phyloP scores from a whole-genome alignment of 2,797 vertebrate genomes.

The Sebastes elongatus region DNA sequence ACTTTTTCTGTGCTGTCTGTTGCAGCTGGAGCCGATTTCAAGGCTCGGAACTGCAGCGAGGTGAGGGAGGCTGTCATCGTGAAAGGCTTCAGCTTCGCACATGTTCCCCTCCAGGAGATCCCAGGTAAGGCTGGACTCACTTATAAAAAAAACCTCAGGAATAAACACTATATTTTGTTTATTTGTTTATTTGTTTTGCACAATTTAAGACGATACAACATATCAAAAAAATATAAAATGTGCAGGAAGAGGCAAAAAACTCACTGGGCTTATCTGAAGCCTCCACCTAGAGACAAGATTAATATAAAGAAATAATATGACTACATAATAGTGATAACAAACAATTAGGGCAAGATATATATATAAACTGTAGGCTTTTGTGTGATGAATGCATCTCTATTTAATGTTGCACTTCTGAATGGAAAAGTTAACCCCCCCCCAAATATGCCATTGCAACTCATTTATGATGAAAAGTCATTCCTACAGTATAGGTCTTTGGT shows the following conservation, averaged over 20 bases:
- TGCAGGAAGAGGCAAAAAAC: no score
- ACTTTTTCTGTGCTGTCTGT: conserved; percentile 79
- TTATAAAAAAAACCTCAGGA: not conserved
- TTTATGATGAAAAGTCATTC: conserved; percentile 2
- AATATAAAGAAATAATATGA: no score
- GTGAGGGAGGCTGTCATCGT: conserved; percentile 87
- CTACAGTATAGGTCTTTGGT: not conserved
- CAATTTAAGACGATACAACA: no score
- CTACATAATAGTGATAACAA: no score
- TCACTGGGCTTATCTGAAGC: no score
- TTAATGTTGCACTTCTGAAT: not conserved
- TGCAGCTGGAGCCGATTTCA: conserved; percentile 82
- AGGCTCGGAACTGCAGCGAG: conserved; percentile 89
- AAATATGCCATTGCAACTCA: not conserved
- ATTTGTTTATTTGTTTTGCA: no score
- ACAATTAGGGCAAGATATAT: no score
- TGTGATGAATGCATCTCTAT: not conserved
- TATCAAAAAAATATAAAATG: no score
- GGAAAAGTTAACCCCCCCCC: not conserved
- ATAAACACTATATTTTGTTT: not conserved
- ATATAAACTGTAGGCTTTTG: not conserved
- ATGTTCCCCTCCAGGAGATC: conserved; percentile 90
- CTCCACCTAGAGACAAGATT: no score
- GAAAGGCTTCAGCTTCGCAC: conserved; percentile 89
- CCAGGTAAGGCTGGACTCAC: conserved; percentile 85